Percentiles rank a stretch among this genome's conserved stretches.
Conservation (phyloP, 2,888 invertebrate genomes). For the Spodoptera littoralis region DNA sequence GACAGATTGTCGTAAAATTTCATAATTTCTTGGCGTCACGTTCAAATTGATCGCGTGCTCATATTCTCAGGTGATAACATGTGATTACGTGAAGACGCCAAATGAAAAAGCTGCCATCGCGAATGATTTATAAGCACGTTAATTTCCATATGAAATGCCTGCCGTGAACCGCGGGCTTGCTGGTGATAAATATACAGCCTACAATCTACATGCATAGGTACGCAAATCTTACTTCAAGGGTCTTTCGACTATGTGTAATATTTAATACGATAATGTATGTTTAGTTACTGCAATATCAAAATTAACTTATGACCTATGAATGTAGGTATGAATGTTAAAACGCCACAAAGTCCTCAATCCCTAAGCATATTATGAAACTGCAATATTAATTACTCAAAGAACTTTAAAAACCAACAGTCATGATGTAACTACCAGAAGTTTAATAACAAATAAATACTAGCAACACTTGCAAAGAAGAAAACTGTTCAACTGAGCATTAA, state of each 20-base stretch:
- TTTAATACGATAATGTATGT: background rate
- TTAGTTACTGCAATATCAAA: no score
- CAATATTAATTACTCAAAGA: background rate
- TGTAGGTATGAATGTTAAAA: no score
- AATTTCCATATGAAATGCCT: slow-evolving; percentile 70
- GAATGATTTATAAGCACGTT: slow-evolving; percentile 72
- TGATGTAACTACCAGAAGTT: background rate
- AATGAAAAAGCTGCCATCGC: slow-evolving; percentile 72
- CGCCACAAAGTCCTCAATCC: no score
- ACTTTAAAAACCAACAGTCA: background rate
- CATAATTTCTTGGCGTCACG: slow-evolving; percentile 40
- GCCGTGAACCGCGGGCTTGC: slow-evolving; percentile 25
- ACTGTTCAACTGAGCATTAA: background rate
- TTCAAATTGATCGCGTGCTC: slow-evolving; percentile 56
- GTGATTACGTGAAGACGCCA: slow-evolving; percentile 59
- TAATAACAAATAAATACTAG: slow-evolving; percentile 11
- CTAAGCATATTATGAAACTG: slow-evolving; percentile 2
- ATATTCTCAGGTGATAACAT: slow-evolving; percentile 62
- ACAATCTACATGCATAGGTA: slow-evolving; percentile 12
- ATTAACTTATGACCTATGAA: no score
- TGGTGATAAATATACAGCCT: slow-evolving; percentile 19
- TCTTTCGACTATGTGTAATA: background rate
- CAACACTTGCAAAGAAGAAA: background rate
- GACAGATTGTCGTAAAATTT: slow-evolving; percentile 11
- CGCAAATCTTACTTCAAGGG: slow-evolving; percentile 25